Base-by-base conservation (phyloP, 2,888 invertebrate genomes). In the Pollenia labialis region DNA sequence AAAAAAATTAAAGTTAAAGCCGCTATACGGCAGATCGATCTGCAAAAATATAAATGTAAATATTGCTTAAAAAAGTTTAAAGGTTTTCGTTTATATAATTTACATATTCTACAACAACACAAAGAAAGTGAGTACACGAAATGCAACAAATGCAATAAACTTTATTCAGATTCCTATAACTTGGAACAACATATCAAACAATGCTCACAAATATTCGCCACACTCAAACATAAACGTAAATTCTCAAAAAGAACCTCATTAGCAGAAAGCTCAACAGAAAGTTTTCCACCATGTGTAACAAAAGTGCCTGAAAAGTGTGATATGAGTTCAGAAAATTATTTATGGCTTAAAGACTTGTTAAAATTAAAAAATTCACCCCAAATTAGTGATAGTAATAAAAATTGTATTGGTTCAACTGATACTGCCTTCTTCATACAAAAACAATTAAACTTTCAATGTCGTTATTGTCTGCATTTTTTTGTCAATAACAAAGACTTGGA, bases 401-500 rank as follows among this genome's bases (percentile, higher is more conserved):
- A 7, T 87, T 32, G 44, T 82, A 7, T 84, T 32, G 12, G 83
- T 71, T 68, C 75, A 79, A 66, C 77, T 18, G 79, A 74, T 50
- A 80, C 52, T 81, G 79, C 71, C 74, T 76, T 80, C 46, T 66
- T 72, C 8, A 69, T 32, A 46, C 4, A 54, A 44, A 69, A 62
- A 71, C 44, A 54, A 71, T 52, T 32, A 14, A 56, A 71, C 32
- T 66, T 75, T 16, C 88, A 88, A 60, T 89, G 89, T 76, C 72
- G 74, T 69, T 89, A 89, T 80, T 89, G 89, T 68, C 83, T 87
- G 64, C 88, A 85, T 80, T 79, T 89, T 32, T 89, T 88, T 72
- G 50, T 58, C n/a, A 74, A 81, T 50, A 14, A 74, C n/a, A 23
- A 50, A 14, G 77, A 76, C 14, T 62, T 89, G 40, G 44, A 72